Conservation (phyloP, 2,797 vertebrate species). For the Takifugu rubripes region DNA sequence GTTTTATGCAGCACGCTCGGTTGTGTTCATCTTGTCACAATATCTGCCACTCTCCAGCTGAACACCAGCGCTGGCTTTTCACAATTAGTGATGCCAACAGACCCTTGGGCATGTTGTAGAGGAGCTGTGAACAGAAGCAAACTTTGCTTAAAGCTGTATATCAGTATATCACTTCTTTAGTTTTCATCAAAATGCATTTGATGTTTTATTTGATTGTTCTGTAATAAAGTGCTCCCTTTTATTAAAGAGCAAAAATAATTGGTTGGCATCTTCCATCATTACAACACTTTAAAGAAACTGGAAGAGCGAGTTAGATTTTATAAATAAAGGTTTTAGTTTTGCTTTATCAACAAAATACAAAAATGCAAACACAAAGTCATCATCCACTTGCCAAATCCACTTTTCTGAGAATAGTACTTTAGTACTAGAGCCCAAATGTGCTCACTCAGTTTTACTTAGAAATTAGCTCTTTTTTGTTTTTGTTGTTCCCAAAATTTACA, state of each 20-base stretch:
- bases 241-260: not conserved
- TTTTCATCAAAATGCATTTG: not conserved
- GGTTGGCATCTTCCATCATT: not conserved
- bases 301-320: not conserved
- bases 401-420: too few species aligned
- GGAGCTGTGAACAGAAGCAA: constrained; percentile 31
- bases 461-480: too few species aligned
- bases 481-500: too few species aligned
- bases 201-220: not conserved
- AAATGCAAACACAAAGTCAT: too few species aligned
- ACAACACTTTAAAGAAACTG: not conserved
- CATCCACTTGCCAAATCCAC: too few species aligned
- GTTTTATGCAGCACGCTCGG: constrained; percentile 15
- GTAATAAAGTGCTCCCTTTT: not conserved
- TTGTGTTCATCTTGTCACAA: constrained; percentile 39
- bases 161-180: not conserved
- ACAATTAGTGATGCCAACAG: constrained; percentile 42
- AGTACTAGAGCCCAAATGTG: too few species aligned
- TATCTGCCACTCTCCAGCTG: constrained; percentile 31
- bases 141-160: constrained; percentile 2
- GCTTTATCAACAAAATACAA: too few species aligned
- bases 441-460: too few species aligned
- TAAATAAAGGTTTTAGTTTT: not conserved
- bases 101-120: constrained; percentile 50
- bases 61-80: constrained; percentile 34